Evolutionary conservation across 1,140 invertebrate genomes (phyloP).

Genomic region (Heliothis virescens): DNA sequence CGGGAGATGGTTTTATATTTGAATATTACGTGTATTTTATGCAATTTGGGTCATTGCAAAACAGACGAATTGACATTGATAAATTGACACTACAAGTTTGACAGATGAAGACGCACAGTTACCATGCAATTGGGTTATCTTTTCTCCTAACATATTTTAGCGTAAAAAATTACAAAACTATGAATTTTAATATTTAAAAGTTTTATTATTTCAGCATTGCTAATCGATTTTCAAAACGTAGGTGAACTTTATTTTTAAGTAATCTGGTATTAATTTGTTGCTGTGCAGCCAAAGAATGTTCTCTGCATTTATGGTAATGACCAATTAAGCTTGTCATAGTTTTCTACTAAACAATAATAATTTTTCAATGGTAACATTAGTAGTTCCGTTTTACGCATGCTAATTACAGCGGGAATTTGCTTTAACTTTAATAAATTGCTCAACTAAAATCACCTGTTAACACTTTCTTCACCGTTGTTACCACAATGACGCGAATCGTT

Average conservation of each 20-base stretch:
- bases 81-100: not conserved
- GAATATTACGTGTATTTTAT: not conserved
- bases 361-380: conserved; percentile 10
- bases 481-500: conserved; percentile 13
- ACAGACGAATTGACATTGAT: conserved; percentile 21
- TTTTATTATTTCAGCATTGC: too few relatives aligned
- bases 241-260: too few relatives aligned
- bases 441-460: conserved; percentile 14
- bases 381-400: conserved; percentile 17
- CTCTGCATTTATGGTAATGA: too few relatives aligned
- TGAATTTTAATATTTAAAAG: too few relatives aligned
- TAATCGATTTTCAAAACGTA: too few relatives aligned
- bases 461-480: conserved; percentile 34
- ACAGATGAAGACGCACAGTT: not conserved
- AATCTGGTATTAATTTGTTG: too few relatives aligned
- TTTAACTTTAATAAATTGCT: not conserved
- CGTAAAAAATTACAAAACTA: too few relatives aligned
- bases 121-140: not conserved
- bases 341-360: too few relatives aligned
- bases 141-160: not conserved
- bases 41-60: conserved; percentile 23
- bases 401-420: not conserved
- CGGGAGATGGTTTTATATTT: not conserved
- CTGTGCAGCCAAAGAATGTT: too few relatives aligned
- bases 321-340: too few relatives aligned